These are phyloP conservation scores for Ormyrus thymus DNA, from an alignment of 2,888 invertebrate genomes.

Conservation along the genomic window DNA sequence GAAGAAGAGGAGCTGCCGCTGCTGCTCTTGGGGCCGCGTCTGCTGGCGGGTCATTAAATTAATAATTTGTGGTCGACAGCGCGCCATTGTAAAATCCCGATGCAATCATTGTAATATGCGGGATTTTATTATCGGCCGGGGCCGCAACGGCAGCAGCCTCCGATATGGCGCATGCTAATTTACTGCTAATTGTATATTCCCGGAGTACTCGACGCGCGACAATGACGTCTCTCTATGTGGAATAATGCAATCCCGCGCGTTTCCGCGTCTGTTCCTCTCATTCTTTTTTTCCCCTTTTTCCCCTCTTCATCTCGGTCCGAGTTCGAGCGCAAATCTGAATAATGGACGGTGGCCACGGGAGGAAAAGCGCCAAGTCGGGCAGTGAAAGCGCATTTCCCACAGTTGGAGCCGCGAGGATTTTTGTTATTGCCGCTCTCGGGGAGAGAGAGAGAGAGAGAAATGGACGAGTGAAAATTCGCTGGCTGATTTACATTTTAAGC, in stretches of 20 bases:
- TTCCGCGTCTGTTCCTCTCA: slow-evolving; percentile 24
- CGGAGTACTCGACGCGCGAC: slow-evolving; percentile 56
- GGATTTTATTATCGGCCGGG: slow-evolving; percentile 72
- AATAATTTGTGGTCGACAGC: slow-evolving; percentile 74
- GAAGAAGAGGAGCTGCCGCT: neutral
- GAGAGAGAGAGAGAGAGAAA: no score
- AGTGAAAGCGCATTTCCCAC: no score
- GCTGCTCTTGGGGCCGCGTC: slow-evolving; percentile 1
- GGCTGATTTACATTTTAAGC: no score
- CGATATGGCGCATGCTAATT: slow-evolving; percentile 70
- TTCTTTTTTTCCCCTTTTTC: neutral
- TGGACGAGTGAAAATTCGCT: no score
- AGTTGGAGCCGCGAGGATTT: no score
- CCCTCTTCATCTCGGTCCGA: neutral
- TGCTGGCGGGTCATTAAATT: slow-evolving; percentile 69
- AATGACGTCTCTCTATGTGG: slow-evolving; percentile 69
- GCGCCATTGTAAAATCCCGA: slow-evolving; percentile 72
- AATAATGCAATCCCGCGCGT: slow-evolving; percentile 49
- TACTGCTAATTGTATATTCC: slow-evolving; percentile 75
- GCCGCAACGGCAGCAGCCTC: slow-evolving; percentile 51
- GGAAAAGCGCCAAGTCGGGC: no score
- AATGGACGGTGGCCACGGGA: no score
- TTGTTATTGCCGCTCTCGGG: no score
- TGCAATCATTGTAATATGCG: slow-evolving; percentile 74
- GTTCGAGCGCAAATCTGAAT: no score